A percentile compares a stretch with the other conserved stretches of the same genome.
These are phyloP conservation scores for Fragum whitleyi DNA, from an alignment of 2,888 invertebrate species.

Conservation along the genomic window DNA sequence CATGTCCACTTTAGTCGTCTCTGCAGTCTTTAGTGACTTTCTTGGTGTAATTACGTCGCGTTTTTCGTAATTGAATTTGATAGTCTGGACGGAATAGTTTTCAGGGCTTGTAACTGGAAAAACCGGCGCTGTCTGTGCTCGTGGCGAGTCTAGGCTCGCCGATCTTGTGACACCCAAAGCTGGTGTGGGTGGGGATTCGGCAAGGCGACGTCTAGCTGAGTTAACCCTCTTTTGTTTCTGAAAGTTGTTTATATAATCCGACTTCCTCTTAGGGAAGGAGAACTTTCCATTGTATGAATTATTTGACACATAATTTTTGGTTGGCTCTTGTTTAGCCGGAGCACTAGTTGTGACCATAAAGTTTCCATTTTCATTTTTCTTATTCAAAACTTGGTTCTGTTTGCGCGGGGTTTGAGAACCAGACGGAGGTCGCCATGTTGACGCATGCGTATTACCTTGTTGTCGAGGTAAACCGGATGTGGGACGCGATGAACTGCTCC, in stretches of 20 bases:
- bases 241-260: conserved; percentile 72
- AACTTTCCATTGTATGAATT: conserved; percentile 30
- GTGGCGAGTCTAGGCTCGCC: conserved; percentile 19
- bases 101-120: conserved; percentile 65
- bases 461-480: conserved; percentile 15
- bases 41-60: background rate
- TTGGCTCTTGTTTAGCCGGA: background rate
- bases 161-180: conserved; percentile 10
- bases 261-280: conserved; percentile 70
- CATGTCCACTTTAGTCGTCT: conserved; percentile 47
- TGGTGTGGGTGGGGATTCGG: conserved; percentile 56
- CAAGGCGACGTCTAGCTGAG: conserved; percentile 68
- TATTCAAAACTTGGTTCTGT: background rate
- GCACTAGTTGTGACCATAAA: conserved; percentile 42
- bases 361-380: conserved; percentile 29
- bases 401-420: background rate
- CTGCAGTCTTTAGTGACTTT: conserved; percentile 12
- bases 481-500: conserved; percentile 4
- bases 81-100: conserved; percentile 22
- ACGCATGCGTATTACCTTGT: background rate
- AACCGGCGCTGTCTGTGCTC: conserved; percentile 62
- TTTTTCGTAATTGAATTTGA: background rate
- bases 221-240: conserved; percentile 72
- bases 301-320: background rate
- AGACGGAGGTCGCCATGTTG: background rate